Conservation (phyloP, 2,888 invertebrate species). For the Athripsodes cinereus region DNA sequence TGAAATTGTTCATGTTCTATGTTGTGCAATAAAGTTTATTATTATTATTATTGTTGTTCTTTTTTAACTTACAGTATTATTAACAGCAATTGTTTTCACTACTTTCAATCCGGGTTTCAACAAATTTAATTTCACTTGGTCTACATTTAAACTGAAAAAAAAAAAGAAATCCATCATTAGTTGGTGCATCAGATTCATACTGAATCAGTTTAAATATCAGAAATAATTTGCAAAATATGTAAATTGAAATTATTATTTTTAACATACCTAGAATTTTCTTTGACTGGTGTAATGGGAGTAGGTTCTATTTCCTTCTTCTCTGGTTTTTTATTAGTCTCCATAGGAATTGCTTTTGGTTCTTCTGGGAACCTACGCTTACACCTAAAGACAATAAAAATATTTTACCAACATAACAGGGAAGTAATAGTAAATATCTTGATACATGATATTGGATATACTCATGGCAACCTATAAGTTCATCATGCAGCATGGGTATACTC, state of each 20-base stretch:
- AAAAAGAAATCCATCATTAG: no score
- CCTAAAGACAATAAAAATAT: slow-evolving; percentile 31
- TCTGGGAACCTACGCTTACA: slow-evolving; percentile 67
- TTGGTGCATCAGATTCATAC: no score
- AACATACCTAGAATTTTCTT: slow-evolving; percentile 43
- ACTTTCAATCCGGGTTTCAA: slow-evolving; percentile 40
- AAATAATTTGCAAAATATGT: no score
- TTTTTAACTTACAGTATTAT: slow-evolving; percentile 28
- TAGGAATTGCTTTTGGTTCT: slow-evolving; percentile 58
- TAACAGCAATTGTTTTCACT: slow-evolving; percentile 37
- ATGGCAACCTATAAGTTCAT: no score
- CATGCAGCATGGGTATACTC: no score
- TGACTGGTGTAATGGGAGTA: slow-evolving; percentile 23
- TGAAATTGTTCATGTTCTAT: no score
- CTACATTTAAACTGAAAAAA: slow-evolving; percentile 37
- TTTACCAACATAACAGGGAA: no score
- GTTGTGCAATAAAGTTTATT: no score
- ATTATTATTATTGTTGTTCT: neutral
- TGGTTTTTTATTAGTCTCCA: slow-evolving; percentile 44
- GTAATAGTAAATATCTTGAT: no score
- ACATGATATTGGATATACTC: no score
- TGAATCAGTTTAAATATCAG: no score
- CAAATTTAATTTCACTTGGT: slow-evolving; percentile 45
- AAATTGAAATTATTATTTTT: no score
- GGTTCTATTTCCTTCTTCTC: slow-evolving; percentile 47